Evolutionary conservation across 1,140 invertebrate genomes (phyloP).

Genomic region (Mamestra configurata): DNA sequence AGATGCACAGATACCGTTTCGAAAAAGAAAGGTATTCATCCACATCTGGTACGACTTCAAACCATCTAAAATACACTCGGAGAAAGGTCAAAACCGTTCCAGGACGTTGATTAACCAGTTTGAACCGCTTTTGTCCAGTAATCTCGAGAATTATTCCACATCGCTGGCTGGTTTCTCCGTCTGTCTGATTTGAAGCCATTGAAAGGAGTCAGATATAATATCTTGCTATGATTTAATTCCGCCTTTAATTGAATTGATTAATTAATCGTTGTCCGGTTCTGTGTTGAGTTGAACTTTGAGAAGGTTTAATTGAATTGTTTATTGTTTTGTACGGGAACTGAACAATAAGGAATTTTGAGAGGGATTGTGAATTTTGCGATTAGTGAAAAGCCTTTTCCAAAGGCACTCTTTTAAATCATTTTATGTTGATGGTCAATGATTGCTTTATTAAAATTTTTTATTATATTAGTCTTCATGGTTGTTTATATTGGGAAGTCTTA

Average conservation of each 20-base stretch:
- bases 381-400: no score
- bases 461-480: no score
- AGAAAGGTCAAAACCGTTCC: slow-evolving; percentile 23
- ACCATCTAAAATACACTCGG: background rate
- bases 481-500: no score
- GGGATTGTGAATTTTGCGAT: no score
- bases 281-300: slow-evolving; percentile 4
- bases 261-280: slow-evolving; percentile 2
- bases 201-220: background rate
- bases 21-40: background rate
- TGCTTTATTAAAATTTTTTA: no score
- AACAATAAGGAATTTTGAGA: no score
- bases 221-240: background rate
- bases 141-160: slow-evolving; percentile 23
- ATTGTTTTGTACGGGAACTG: no score
- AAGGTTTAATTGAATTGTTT: no score
- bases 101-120: background rate
- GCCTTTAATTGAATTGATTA: slow-evolving; percentile 26
- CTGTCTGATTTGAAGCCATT: background rate
- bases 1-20: background rate
- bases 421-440: no score
- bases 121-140: slow-evolving; percentile 31
- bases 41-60: background rate
- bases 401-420: no score
- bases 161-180: background rate